These are phyloP conservation scores for Tenthredo notha DNA, from an alignment of 2,888 invertebrate species.

Conservation along the genomic window DNA sequence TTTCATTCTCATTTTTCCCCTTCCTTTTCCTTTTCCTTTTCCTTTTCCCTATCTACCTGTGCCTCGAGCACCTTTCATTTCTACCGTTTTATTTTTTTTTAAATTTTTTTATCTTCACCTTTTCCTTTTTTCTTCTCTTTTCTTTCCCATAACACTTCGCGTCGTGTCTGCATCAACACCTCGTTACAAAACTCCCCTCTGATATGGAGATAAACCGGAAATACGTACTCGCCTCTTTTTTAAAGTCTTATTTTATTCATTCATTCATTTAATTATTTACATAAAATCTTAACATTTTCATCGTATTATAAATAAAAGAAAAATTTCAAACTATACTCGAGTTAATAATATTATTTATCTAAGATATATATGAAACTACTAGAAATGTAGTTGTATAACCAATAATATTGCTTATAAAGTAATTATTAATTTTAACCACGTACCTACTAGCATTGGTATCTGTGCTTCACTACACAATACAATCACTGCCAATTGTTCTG, in stretches of 20 bases:
- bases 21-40: neutral
- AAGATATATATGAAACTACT: no score
- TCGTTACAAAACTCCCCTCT: constrained; percentile 23
- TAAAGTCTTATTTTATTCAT: neutral
- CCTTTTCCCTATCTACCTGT: neutral
- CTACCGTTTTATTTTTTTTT: neutral
- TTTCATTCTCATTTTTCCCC: neutral
- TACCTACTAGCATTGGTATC: no score
- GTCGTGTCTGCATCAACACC: neutral
- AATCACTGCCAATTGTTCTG: constrained; percentile 38
- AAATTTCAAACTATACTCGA: no score
- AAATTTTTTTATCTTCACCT: neutral
- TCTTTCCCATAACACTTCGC: neutral
- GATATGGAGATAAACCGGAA: constrained; percentile 14
- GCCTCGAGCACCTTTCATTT: neutral
- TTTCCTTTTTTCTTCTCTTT: neutral
- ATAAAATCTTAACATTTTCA: no score
- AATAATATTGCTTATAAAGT: constrained; percentile 27
- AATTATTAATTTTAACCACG: constrained; percentile 27
- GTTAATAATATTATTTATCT: no score
- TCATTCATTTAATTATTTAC: neutral
- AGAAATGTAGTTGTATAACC: neutral
- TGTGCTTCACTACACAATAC: neutral
- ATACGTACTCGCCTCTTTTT: neutral
- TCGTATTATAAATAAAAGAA: no score